Evolutionary conservation across 2,113 vertebrate species (phyloP).

Genomic region (Calidris pygmaea): DNA sequence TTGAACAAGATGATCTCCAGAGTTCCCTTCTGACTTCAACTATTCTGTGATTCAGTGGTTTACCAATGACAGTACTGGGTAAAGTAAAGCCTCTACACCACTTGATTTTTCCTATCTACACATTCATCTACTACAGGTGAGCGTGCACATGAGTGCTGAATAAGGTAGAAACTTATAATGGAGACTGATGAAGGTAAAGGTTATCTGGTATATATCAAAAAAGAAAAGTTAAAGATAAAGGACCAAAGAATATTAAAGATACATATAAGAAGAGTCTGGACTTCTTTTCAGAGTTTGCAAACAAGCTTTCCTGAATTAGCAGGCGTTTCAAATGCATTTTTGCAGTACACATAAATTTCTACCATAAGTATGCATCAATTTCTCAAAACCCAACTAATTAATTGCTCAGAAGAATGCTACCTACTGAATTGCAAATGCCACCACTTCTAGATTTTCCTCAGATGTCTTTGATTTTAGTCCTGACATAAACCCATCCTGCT

Average conservation of each 20-base stretch:
- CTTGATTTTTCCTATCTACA: not conserved
- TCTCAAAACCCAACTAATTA: not conserved
- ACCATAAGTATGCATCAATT: not conserved
- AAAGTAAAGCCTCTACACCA: not conserved
- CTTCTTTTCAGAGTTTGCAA: not conserved
- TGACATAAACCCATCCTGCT: not conserved
- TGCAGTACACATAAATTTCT: not conserved
- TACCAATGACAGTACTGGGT: not conserved
- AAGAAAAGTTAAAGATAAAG: not conserved
- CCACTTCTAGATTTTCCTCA: not conserved
- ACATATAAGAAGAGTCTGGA: not conserved
- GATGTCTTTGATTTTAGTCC: not conserved
- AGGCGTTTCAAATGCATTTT: not conserved
- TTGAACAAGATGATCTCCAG: not conserved
- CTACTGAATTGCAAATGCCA: not conserved
- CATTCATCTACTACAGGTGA: not conserved
- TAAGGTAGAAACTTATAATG: not conserved
- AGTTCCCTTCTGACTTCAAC: not conserved
- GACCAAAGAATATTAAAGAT: not conserved
- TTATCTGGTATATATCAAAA: not conserved
- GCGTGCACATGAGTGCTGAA: not conserved
- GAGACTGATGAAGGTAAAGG: not conserved
- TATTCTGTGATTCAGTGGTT: not conserved
- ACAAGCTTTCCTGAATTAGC: not conserved
- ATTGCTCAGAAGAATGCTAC: not conserved